phyloP scores from a whole-genome alignment of 23 tunicate species.

The Aplidium turbinatum region DNA sequence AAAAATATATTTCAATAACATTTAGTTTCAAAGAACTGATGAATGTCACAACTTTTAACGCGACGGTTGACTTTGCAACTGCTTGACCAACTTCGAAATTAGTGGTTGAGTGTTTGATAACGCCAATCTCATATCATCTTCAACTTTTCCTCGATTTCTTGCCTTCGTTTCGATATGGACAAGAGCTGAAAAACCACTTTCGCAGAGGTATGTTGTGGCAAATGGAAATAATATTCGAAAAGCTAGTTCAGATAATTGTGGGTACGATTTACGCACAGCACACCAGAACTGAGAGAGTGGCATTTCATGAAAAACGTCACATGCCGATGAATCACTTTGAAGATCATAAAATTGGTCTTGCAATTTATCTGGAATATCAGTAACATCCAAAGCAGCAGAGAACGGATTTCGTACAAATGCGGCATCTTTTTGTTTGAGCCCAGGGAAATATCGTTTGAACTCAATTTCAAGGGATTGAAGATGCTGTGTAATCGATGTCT shows the following conservation, averaged over 20 bases:
- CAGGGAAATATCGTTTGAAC: slow-evolving; percentile 40
- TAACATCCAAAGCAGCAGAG: slow-evolving; percentile 23
- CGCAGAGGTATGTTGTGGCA: no score
- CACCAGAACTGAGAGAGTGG: slow-evolving; percentile 54
- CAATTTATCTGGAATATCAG: slow-evolving; percentile 25
- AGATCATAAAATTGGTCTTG: slow-evolving; percentile 48
- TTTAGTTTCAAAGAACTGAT: no score
- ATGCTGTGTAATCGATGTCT: slow-evolving; percentile 47
- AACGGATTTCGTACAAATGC: no score
- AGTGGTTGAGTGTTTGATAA: no score
- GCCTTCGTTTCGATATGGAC: no score
- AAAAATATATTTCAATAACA: no score
- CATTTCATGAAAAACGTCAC: slow-evolving; percentile 32
- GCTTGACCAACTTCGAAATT: no score
- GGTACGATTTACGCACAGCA: slow-evolving; percentile 29
- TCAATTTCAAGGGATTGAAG: slow-evolving; percentile 37
- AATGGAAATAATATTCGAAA: slow-evolving; percentile 32
- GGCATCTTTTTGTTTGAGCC: slow-evolving; percentile 38
- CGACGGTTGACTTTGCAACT: no score
- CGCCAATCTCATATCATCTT: no score
- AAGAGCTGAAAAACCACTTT: no score
- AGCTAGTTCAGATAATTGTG: slow-evolving; percentile 36
- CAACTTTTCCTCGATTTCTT: no score
- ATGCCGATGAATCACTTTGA: slow-evolving; percentile 38
- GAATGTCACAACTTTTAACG: no score